Evolutionary conservation across 2,888 invertebrate species (phyloP), one percentile per base, ranked within the genome.

Genomic region (Volucella inanis): DNA sequence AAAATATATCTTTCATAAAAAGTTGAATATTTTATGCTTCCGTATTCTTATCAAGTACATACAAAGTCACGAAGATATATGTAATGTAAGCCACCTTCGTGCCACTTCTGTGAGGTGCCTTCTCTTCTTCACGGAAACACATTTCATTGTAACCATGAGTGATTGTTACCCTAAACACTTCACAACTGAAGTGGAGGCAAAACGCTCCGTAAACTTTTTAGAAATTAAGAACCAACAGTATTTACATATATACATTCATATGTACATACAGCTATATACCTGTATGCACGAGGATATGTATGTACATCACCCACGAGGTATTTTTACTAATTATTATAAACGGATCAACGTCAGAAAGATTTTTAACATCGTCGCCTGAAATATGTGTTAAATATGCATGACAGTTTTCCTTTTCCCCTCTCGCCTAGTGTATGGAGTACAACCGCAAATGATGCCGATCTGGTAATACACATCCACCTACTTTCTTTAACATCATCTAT

Each of bases 241-340:
- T 62, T 47, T 54, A 47, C 43, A 68, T 22, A 70, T 18, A 41
- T 14, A 41, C 18, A 10, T 3, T 55, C 22, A 59, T 22, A 22
- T 22, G 0, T 31, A 8, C 38, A 15, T 6, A 9, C n/a, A n/a
- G 2, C 8, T 39, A 22, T 12, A 8, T 38, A 38, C 12, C 41
- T 15, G 11, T 65, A 12, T 38, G 45, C 18, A 55, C 31, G 38
- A 31, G 0, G 2, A 31, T 3, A 15, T 8, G 41, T 59, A 55
- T 22, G 18, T 22, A 55, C 55, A 68, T 18, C 45, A 50, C 55
- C 62, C 45, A 41, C 49, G 9, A 64, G 45, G 68, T 64, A 75
- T 75, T 75, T 70, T 50, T 52, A 62, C 75, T 70, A 65, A 70
- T 75, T 75, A 81, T 75, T 75, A 45, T 70, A 75, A 75, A 81